phyloP scores from a whole-genome alignment of 2,888 invertebrate species.

The Labia minor region DNA sequence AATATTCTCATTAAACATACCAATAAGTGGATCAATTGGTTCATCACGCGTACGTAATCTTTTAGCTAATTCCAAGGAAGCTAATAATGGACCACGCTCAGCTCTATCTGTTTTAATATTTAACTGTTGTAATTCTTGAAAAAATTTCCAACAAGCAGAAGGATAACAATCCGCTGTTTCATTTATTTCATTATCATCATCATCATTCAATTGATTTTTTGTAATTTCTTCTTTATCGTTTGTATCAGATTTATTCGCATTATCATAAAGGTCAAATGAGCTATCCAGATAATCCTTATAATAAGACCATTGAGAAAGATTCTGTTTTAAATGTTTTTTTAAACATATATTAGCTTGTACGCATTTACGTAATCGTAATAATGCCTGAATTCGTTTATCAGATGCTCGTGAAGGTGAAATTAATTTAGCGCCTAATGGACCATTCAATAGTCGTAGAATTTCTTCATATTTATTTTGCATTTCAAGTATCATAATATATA shows the following conservation, averaged over 20 bases:
- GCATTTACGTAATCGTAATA: slow-evolving; percentile 64
- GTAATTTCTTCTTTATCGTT: slow-evolving; percentile 9
- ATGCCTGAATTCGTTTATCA: slow-evolving; percentile 60
- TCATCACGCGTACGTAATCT: slow-evolving; percentile 44
- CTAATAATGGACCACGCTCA: slow-evolving; percentile 72
- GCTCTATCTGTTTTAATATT: slow-evolving; percentile 22
- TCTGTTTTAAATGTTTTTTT: slow-evolving; percentile 60
- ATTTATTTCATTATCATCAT: not conserved
- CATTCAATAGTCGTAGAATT: slow-evolving; percentile 68
- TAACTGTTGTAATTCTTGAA: slow-evolving; percentile 31
- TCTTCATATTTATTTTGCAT: slow-evolving; percentile 60
- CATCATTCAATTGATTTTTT: not conserved
- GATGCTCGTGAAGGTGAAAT: slow-evolving; percentile 54
- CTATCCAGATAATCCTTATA: slow-evolving; percentile 62
- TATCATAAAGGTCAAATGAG: slow-evolving; percentile 48
- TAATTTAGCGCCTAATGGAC: slow-evolving; percentile 56
- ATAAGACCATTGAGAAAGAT: slow-evolving; percentile 63
- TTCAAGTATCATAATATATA: slow-evolving; percentile 80
- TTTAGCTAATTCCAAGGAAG: slow-evolving; percentile 63
- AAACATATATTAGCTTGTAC: slow-evolving; percentile 59
- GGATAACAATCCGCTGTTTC: slow-evolving; percentile 31
- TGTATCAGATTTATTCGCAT: not conserved
- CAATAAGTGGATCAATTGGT: slow-evolving; percentile 43
- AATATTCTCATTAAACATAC: slow-evolving; percentile 21
- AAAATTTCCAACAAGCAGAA: slow-evolving; percentile 34